A percentile compares a stretch with the other conserved stretches of the same genome.
These are phyloP conservation scores for Caenorhabditis japonica DNA, from an alignment of 2,888 invertebrate species.

Conservation along the genomic window DNA sequence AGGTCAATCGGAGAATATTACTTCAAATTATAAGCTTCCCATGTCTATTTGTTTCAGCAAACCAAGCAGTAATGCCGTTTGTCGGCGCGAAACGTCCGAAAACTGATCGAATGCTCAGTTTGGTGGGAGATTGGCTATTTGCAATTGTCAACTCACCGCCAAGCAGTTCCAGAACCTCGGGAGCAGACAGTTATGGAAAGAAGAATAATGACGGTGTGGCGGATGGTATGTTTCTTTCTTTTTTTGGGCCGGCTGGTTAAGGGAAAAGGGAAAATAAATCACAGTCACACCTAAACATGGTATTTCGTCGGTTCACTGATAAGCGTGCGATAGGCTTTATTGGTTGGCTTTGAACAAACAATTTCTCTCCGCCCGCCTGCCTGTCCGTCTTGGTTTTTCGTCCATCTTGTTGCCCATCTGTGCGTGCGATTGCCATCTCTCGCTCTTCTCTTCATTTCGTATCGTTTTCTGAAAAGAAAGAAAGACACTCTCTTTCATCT, in stretches of 20 bases:
- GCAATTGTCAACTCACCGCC: conserved; percentile 49
- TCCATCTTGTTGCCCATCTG: conserved; percentile 8
- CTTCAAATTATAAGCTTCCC: no score
- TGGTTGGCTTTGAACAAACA: conserved; percentile 46
- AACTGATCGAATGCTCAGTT: conserved; percentile 57
- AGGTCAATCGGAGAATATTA: no score
- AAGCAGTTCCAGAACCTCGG: conserved; percentile 11
- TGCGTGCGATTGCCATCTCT: conserved; percentile 14
- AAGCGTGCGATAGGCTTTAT: conserved; percentile 42
- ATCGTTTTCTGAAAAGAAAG: conserved; percentile 2
- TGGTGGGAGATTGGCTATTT: conserved; percentile 62
- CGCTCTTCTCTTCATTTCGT: neutral
- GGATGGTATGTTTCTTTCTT: conserved; percentile 32
- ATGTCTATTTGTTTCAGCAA: conserved; percentile 54
- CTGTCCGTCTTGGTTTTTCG: conserved; percentile 5
- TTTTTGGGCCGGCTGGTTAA: no score
- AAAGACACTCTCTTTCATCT: neutral
- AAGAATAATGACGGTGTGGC: conserved; percentile 52
- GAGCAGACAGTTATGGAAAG: conserved; percentile 8
- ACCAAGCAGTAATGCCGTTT: conserved; percentile 36
- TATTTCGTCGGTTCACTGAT: conserved; percentile 7
- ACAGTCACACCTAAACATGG: neutral
- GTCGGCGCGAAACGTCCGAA: conserved; percentile 55
- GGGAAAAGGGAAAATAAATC: no score
- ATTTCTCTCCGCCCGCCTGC: neutral